Base-by-base conservation (phyloP, 2,888 invertebrate genomes). In the Pristionchus arcanus region DNA sequence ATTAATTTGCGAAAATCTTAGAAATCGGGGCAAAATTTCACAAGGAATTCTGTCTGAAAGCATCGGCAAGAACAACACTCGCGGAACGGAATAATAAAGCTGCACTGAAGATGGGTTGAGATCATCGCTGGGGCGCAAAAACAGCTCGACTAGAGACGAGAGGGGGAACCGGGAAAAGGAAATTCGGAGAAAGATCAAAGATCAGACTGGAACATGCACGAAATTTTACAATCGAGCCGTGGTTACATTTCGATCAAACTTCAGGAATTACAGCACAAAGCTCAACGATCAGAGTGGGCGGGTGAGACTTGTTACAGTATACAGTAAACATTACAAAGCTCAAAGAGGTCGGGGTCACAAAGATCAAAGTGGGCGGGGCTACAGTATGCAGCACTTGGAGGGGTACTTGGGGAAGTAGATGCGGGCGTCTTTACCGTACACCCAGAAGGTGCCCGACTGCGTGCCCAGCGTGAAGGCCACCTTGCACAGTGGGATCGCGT, bases 351-450 rank as follows among this genome's bases (percentile, higher is more conserved):
- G 42, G 42, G 4, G 42, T 3, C 9, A 5, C 42, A 42, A 49
- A 49, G 42, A 49, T 9, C n/a, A 68, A n/a, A 74, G 34, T 9
- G 71, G 74, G 74, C 77, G 84, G 31, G 31, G 28, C 89, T 84
- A 92, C n/a, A 92, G 91, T 31, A 94, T 93, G 66, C 91, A 81
- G 90, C 95, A 95, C 90, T 95, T 94, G 31, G 94, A 89, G 16
- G 95, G 95, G 77, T 94, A 94, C 74, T 94, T 94, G 2, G 95
- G 95, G 28, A 95, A 94, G 91, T 92, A 95, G 90, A 94, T 94
- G 49, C 93, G 91, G 21, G 93, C 91, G 71, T 95, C 93, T 15
- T 91, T 92, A 13, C 95, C 95, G 90, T 94, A 95, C 49, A 95
- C 95, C 92, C 92, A 95, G 92, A 95, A 95, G 19, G 91, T 85